Conservation (phyloP, 2,113 vertebrate genomes). For the Tiliqua scincoides region DNA sequence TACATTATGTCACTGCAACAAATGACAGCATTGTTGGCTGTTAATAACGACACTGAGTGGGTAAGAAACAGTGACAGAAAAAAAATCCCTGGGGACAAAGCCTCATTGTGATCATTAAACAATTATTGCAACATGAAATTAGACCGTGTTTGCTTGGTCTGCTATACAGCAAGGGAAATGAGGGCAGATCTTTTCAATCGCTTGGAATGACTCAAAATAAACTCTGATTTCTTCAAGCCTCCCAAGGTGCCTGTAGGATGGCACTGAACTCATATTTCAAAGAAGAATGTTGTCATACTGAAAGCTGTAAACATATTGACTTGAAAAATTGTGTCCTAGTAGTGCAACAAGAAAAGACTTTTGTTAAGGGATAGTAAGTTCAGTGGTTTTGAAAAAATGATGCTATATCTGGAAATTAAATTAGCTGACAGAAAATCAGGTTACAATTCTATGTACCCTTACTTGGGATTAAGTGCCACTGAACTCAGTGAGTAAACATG, state of each 20-base stretch:
- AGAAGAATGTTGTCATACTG: neutral
- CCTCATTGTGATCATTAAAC: slow-evolving; percentile 77
- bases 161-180: slow-evolving; percentile 66
- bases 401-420: neutral
- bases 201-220: neutral
- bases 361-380: neutral
- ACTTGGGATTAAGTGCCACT: neutral
- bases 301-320: neutral
- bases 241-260: neutral
- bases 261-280: neutral
- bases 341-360: neutral
- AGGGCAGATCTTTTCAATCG: slow-evolving; percentile 28
- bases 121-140: slow-evolving; percentile 80
- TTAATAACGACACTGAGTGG: slow-evolving; percentile 78
- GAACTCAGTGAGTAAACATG: neutral
- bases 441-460: neutral
- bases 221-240: slow-evolving; percentile 1
- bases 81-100: slow-evolving; percentile 77
- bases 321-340: neutral
- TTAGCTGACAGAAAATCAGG: neutral
- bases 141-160: slow-evolving; percentile 75
- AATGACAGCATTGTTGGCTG: slow-evolving; percentile 77
- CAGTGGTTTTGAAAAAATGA: neutral
- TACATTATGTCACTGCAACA: slow-evolving; percentile 74
- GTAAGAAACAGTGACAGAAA: slow-evolving; percentile 76